Base-by-base conservation (phyloP, 2,888 invertebrate genomes). In the Drosophila anceps region DNA sequence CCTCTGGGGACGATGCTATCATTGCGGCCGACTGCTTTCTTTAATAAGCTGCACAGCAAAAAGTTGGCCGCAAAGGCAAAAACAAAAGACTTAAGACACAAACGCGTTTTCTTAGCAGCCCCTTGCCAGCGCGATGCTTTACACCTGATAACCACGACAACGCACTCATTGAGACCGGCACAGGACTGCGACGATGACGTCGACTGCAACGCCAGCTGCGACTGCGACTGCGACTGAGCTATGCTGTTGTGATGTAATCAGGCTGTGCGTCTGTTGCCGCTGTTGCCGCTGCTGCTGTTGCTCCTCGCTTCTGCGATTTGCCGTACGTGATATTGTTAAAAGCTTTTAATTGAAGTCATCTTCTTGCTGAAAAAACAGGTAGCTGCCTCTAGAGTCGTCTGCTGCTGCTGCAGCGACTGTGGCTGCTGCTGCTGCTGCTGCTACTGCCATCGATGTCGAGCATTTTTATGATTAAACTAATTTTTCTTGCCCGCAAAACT, bases 241-340 rank as follows among this genome's bases (percentile, higher is more conserved):
- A 66, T 78, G 67, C 67, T 37, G 57, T 77, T 90, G 85, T 85
- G 88, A 90, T 85, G 85, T 85, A 89, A 90, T 85, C 88, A 81
- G 86, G 65, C 69, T 69, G 64, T 62, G 58, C 76, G 66, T 64
- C 51, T 35, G 54, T 57, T 24, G 44, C 12, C 20, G 20, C 44
- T 35, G 57, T 18, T 1, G 43, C 43, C 13, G 43, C 62, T 27
- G 18, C 53, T 44, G 51, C 65, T 37, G 4, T 39, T 24, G 20
- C 48, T 29, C 27, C 20, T 43, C 62, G 59, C 24, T 80, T 70
- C 80, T 81, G 79, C 86, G 90, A 87, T 90, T 83, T 79, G 86
- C 77, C 69, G 88, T 89, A 91, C 92, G 91, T 91, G 92, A 92
- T 92, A 91, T 90, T 92, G 91, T 91, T 91, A 91, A 91, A 91